Conservation (phyloP, 2,113 vertebrate genomes). For the Gavialis gangeticus region DNA sequence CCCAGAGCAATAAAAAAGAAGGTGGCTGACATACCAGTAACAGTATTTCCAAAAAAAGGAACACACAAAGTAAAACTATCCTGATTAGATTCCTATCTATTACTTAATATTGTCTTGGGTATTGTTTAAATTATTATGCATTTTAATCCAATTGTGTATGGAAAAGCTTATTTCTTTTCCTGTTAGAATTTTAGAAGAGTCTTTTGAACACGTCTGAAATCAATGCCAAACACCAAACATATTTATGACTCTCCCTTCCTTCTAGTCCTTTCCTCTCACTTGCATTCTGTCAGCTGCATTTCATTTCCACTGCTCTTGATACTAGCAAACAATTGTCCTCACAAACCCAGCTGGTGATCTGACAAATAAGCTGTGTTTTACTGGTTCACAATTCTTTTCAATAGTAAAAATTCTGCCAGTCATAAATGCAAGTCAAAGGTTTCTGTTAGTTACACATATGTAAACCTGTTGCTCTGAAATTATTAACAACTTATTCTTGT, state of each 20-base stretch:
- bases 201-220: background rate
- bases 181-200: conserved; percentile 6
- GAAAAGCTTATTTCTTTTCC: background rate
- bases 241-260: conserved; percentile 9
- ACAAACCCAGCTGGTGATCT: background rate
- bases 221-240: conserved; percentile 36
- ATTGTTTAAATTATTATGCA: no score
- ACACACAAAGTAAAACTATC: background rate
- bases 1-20: background rate
- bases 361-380: background rate
- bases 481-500: background rate
- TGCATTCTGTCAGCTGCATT: conserved; percentile 14
- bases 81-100: background rate
- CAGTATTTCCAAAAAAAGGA: background rate
- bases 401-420: background rate
- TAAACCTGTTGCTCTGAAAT: background rate
- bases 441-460: background rate
- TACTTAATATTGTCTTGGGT: background rate
- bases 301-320: background rate
- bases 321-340: conserved; percentile 3
- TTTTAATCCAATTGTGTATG: background rate
- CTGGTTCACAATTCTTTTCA: background rate
- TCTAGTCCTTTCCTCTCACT: background rate
- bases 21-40: background rate
- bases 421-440: background rate